Percentiles rank a stretch among this genome's conserved stretches.
Conservation (phyloP, 2,888 invertebrate species). For the Callinectes sapidus region DNA sequence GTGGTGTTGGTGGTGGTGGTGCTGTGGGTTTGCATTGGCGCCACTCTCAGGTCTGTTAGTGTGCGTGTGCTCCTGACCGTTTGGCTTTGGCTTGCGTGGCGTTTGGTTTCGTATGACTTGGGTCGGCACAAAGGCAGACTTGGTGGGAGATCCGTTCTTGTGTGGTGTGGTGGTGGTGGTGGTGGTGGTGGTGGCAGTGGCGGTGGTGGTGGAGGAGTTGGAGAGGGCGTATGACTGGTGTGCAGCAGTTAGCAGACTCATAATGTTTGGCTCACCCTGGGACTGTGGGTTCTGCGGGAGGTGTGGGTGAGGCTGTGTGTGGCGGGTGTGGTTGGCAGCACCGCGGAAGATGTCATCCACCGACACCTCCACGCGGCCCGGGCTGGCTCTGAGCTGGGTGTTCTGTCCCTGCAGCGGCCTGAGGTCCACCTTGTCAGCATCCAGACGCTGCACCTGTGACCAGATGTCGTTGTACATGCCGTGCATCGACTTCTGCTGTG, state of each 20-base stretch:
- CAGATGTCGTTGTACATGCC: constrained; percentile 60
- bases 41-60: background rate
- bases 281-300: background rate
- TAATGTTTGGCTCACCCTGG: constrained; percentile 27
- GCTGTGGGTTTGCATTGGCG: background rate
- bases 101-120: constrained; percentile 71
- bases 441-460: constrained; percentile 61
- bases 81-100: constrained; percentile 59
- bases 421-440: constrained; percentile 29
- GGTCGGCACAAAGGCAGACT: constrained; percentile 71
- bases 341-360: constrained; percentile 63
- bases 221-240: background rate
- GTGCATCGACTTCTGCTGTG: constrained; percentile 41
- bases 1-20: constrained; percentile 2
- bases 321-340: constrained; percentile 20
- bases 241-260: constrained; percentile 37
- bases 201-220: background rate
- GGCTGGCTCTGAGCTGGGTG: background rate
- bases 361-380: constrained; percentile 51
- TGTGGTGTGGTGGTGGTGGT: background rate
- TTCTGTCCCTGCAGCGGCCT: constrained; percentile 46
- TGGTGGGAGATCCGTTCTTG: constrained; percentile 55
- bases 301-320: background rate
- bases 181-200: background rate
- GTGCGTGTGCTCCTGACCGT: background rate